Conservation (phyloP, 2,888 invertebrate species). For the Halictus ligatus region DNA sequence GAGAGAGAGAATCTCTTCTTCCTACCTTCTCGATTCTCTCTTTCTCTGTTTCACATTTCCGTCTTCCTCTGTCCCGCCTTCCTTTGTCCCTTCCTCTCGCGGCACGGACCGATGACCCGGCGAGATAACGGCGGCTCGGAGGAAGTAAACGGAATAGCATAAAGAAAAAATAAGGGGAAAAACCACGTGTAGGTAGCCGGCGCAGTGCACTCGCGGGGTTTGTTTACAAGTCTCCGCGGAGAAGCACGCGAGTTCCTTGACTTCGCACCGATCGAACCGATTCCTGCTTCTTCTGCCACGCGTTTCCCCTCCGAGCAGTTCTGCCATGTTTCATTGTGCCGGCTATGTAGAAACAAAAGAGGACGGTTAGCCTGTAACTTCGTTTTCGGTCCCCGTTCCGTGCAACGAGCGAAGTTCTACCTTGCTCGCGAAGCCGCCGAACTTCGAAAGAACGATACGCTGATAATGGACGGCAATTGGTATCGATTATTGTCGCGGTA, state of each 20-base stretch:
- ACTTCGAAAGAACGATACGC: constrained; percentile 16
- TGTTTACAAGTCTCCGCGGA: constrained; percentile 67
- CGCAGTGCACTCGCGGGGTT: constrained; percentile 57
- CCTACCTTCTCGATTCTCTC: background rate
- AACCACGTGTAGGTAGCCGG: constrained; percentile 52
- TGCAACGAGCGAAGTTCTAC: no score
- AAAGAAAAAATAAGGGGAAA: constrained; percentile 29
- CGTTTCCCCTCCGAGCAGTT: background rate
- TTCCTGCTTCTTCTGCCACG: background rate
- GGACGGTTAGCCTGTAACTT: background rate
- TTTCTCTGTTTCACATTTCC: background rate
- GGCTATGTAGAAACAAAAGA: background rate
- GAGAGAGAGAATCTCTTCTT: background rate
- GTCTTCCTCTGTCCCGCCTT: constrained; percentile 26
- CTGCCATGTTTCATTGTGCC: background rate
- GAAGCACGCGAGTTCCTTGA: constrained; percentile 71
- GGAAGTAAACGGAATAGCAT: constrained; percentile 45
- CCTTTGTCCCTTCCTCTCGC: constrained; percentile 59
- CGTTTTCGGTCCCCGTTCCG: background rate
- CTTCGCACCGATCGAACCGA: constrained; percentile 65
- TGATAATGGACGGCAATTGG: constrained; percentile 41
- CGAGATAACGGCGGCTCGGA: constrained; percentile 50
- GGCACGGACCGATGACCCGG: constrained; percentile 65
- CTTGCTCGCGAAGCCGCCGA: background rate
- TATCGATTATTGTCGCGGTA: constrained; percentile 44